These are phyloP conservation scores for Aphodius sticticus DNA, from an alignment of 2,888 invertebrate species.

Conservation along the genomic window DNA sequence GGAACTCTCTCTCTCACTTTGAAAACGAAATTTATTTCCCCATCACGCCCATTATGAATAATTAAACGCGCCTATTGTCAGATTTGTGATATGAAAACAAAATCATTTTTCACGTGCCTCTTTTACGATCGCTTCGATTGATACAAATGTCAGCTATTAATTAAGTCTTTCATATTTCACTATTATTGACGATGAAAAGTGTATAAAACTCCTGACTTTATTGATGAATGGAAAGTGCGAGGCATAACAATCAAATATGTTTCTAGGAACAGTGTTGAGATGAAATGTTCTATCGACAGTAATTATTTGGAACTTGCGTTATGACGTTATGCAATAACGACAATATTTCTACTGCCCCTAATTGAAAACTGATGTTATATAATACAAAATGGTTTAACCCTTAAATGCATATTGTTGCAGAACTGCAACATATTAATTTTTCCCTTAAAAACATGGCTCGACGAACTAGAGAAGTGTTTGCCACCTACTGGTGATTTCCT, in stretches of 20 bases:
- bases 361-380: neutral
- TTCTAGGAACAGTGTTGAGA: neutral
- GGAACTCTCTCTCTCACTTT: neutral
- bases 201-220: neutral
- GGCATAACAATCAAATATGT: neutral
- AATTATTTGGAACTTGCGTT: neutral
- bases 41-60: slow-evolving; percentile 4
- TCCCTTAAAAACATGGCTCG: too few species aligned
- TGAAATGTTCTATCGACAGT: neutral
- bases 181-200: neutral
- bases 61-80: neutral
- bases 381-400: too few species aligned
- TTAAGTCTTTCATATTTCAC: neutral
- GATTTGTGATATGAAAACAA: neutral
- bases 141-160: neutral
- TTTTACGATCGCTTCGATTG: neutral
- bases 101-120: neutral
- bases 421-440: too few species aligned
- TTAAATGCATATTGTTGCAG: too few species aligned
- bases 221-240: neutral
- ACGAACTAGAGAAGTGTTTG: too few species aligned
- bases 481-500: too few species aligned
- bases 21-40: neutral
- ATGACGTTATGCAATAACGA: neutral
- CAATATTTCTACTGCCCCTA: neutral